Evolutionary conservation across 2,113 vertebrate genomes (phyloP), one percentile per base, ranked within the genome.

Genomic region (Laticauda laticaudata): DNA sequence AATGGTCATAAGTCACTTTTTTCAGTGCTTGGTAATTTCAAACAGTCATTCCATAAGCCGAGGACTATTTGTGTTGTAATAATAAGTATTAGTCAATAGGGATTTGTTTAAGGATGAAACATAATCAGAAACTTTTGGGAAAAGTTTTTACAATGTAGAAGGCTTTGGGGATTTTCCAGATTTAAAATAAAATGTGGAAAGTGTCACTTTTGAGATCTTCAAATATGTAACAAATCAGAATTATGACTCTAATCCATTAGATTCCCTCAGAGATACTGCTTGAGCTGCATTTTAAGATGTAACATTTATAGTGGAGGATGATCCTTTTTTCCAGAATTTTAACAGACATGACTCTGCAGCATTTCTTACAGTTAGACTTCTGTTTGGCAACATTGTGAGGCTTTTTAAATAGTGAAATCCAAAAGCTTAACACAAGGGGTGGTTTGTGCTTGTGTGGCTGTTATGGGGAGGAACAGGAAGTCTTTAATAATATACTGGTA

Each of bases 401-500:
- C 5, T 34, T 8, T 91, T 91, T 88, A 57, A 29, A 88, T 43
- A 85, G 61, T 81, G 64, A 85, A 85, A 39, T 81, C 86, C 90
- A 85, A 88, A 54, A 43, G 21, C 15, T 91, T 88, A 20, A 85
- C 53, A 53, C 86, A 59, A 89, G 57, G 24, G 64, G 9, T 93
- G 85, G 29, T 85, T 89, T 91, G 54, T 45, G 39, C 10, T 12
- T 57, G 64, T 81, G 39, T 86, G 3, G 29, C 24, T 53, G 29
- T 11, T 45, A 43, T 34, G 6, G 14, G 34, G 61, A 53, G 61
- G 87, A 88, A 69, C 5, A 43, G 43, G 15, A 93, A 54, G 21
- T 85, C 90, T 93, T 91, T 54, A 93, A 91, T 89, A 89, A 54
- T 87, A 86, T 23, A 91, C 64, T 89, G 56, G 43, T 53, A 56